Evolutionary conservation across 2,113 vertebrate genomes (phyloP).

Genomic region (Phyllostomus hastatus): DNA sequence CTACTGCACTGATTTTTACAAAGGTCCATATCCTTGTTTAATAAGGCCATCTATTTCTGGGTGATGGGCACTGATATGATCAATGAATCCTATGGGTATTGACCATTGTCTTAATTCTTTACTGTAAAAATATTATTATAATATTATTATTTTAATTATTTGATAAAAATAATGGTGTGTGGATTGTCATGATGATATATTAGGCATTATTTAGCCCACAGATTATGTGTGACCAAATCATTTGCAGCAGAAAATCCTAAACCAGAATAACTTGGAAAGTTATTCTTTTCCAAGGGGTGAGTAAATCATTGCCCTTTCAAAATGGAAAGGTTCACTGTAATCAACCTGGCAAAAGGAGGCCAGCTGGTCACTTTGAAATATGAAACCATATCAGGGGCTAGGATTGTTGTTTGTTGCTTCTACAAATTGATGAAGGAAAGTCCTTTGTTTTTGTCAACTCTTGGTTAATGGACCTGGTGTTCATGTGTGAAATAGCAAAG

Average conservation of each 20-base stretch:
- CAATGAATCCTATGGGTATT: background rate
- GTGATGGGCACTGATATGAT: background rate
- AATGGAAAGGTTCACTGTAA: background rate
- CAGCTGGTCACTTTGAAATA: background rate
- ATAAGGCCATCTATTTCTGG: background rate
- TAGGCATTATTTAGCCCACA: background rate
- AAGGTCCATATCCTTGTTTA: background rate
- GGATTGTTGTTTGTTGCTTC: background rate
- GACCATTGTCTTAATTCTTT: background rate
- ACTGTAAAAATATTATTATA: background rate
- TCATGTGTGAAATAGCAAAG: background rate
- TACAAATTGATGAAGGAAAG: background rate
- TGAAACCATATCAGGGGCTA: background rate
- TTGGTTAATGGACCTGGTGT: background rate
- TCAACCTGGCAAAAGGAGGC: background rate
- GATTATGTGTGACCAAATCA: background rate
- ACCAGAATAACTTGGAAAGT: background rate
- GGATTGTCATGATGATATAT: background rate
- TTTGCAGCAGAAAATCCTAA: background rate
- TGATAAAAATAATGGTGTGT: background rate
- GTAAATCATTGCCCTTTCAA: background rate
- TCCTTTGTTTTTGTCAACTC: background rate
- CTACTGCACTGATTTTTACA: background rate
- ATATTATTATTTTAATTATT: background rate
- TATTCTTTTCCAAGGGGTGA: background rate